Evolutionary conservation across 37 sponge, comb jelly and placozoan species (phyloP).

Genomic region (Haliclona indistincta): DNA sequence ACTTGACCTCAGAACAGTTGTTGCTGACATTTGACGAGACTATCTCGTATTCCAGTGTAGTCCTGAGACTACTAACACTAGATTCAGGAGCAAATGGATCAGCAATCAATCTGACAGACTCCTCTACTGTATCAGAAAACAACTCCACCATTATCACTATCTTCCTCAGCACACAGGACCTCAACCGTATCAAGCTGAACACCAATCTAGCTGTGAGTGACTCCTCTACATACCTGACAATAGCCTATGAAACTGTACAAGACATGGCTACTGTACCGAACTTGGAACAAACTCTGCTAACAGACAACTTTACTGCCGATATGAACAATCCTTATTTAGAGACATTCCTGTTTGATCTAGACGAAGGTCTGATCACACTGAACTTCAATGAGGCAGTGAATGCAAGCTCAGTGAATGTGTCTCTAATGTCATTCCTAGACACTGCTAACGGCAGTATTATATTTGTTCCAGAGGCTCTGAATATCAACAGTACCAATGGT

Average conservation of each 20-base stretch:
- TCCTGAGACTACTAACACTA: conserved; percentile 39
- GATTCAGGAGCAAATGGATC: conserved; percentile 38
- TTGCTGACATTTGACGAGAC: conserved; percentile 88
- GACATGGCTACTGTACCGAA: conserved; percentile 73
- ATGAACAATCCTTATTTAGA: conserved; percentile 47
- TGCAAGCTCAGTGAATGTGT: conserved; percentile 42
- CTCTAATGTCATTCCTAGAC: conserved; percentile 55
- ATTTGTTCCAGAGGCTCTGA: conserved; percentile 29
- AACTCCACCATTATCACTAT: conserved; percentile 63
- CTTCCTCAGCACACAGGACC: conserved; percentile 39
- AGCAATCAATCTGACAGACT: conserved; percentile 45
- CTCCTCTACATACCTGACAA: conserved; percentile 41
- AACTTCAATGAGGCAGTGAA: conserved; percentile 80
- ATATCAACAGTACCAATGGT: conserved; percentile 73
- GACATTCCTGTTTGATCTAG: conserved; percentile 70
- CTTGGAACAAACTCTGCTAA: conserved; percentile 31
- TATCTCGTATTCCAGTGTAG: conserved; percentile 33
- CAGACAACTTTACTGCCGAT: conserved; percentile 39
- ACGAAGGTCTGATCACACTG: conserved; percentile 49
- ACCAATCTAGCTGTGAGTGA: conserved; percentile 55
- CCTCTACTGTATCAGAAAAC: conserved; percentile 44
- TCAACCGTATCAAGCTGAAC: conserved; percentile 74
- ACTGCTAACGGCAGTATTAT: conserved; percentile 38
- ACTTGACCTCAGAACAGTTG: conserved; percentile 71
- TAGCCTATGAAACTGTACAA: conserved; percentile 32